Evolutionary conservation across 1,140 invertebrate genomes (phyloP), one percentile per base, ranked within the genome.

Genomic region (Apis florea): DNA sequence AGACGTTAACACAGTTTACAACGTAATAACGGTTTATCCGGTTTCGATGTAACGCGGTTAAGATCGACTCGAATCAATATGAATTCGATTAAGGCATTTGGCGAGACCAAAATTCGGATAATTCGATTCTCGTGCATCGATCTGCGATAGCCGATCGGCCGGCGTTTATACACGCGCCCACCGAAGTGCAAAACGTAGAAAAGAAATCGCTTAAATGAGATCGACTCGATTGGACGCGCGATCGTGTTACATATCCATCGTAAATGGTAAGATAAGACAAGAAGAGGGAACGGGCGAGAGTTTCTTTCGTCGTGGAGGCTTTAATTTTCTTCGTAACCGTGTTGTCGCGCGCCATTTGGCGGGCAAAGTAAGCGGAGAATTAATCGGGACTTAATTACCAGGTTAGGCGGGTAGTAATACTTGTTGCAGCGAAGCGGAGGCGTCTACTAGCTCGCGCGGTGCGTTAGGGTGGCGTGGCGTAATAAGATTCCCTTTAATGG

Each of bases 401-500:
- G 82, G 85, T 88, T 88, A 89, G 85, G 82, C 81, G 88, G 82
- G 83, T 93, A n/a, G n/a, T n/a, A n/a, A n/a, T n/a, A 93, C 91
- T 92, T 93, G 92, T 92, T 93, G 91, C 91, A 90, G 91, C 80
- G 83, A 84, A 89, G 87, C 88, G 83, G 86, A 88, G 80, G 82
- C 83, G 81, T 84, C 85, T 85, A 75, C 85, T 85, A 75, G 73
- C 31, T 79, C 78, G 79, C 85, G 84, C 88, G 90, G 87, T 86
- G 89, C 87, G 90, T 88, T 90, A 92, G 90, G 89, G 89, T 83
- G 84, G 82, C 88, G 82, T 85, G 83, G 82, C 89, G 91, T 93
- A 93, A 94, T 92, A 92, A 93, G 92, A 93, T 94, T 93, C 89
- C 89, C 92, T 93, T 92, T 93, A 93, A 93, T 93, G 90, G 92